These are phyloP conservation scores for Perognathus longimembris DNA, from an alignment of 2,113 vertebrate genomes.

Conservation along the genomic window DNA sequence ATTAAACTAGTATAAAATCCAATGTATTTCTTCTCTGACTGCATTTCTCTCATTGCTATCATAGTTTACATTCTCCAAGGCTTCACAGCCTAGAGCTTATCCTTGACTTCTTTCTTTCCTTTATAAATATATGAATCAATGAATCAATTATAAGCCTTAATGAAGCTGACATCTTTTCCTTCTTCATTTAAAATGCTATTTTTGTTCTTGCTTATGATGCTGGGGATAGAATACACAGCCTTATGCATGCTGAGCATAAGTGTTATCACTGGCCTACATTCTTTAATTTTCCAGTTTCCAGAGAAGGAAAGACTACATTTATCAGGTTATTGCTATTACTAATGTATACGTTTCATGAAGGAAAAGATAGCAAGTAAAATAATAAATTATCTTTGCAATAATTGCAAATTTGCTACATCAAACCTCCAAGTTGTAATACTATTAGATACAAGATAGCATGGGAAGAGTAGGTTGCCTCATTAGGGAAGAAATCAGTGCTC, in stretches of 20 bases:
- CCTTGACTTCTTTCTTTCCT: constrained; percentile 10
- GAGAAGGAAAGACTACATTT: not conserved
- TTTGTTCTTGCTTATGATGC: not conserved
- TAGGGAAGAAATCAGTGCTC: not conserved
- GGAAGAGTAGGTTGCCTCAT: not conserved
- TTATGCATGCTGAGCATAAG: not conserved
- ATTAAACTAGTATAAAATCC: constrained; percentile 33
- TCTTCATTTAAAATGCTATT: not conserved
- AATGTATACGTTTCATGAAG: not conserved
- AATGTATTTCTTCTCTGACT: constrained; percentile 15
- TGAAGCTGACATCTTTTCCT: not conserved
- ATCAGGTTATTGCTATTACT: not conserved
- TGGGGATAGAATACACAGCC: not conserved
- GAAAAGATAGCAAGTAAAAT: not conserved
- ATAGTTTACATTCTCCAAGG: not conserved
- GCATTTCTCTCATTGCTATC: not conserved
- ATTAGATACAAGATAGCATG: not conserved
- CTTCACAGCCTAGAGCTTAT: not conserved
- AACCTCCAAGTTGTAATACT: not conserved
- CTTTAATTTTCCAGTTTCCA: not conserved
- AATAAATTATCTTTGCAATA: too few relatives aligned
- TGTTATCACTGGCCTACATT: not conserved
- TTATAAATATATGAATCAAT: not conserved
- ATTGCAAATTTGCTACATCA: not conserved
- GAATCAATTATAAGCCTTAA: not conserved